A percentile compares a stretch with the other conserved stretches of the same genome.
These are phyloP conservation scores for Coremacera marginata DNA, from an alignment of 2,888 invertebrate species.

Conservation along the genomic window DNA sequence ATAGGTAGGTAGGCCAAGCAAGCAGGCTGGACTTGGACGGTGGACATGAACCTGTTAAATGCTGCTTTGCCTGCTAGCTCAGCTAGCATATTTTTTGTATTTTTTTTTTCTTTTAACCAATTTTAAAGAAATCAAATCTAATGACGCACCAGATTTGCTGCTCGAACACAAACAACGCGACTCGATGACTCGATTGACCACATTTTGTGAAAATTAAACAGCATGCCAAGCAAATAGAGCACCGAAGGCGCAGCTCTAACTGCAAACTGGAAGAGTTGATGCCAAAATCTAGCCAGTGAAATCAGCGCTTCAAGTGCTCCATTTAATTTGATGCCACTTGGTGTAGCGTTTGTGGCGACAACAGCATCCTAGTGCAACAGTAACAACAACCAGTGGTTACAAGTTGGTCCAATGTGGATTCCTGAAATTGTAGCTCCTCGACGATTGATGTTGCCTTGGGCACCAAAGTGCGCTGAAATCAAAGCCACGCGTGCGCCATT, in stretches of 20 bases:
- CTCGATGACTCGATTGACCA: constrained; percentile 20
- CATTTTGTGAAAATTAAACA: constrained; percentile 25
- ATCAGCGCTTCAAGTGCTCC: constrained; percentile 26
- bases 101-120: not conserved
- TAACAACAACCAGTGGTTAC: no score
- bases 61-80: not conserved
- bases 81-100: not conserved
- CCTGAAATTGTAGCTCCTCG: no score
- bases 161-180: not conserved
- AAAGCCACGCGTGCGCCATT: no score
- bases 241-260: constrained; percentile 3
- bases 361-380: not conserved
- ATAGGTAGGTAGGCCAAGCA: not conserved
- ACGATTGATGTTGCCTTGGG: no score
- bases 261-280: not conserved
- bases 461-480: no score
- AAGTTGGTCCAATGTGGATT: no score
- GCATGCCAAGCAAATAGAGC: constrained; percentile 14
- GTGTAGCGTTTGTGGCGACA: not conserved
- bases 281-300: constrained; percentile 6
- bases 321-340: constrained; percentile 28
- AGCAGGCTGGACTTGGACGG: not conserved
- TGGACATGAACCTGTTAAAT: constrained; percentile 16
- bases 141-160: constrained; percentile 19
- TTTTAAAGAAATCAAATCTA: constrained; percentile 7